Percentiles rank a stretch among this genome's conserved stretches.
phyloP scores from a whole-genome alignment of 1,140 invertebrate species.

The Yoshiicerus persimilis region DNA sequence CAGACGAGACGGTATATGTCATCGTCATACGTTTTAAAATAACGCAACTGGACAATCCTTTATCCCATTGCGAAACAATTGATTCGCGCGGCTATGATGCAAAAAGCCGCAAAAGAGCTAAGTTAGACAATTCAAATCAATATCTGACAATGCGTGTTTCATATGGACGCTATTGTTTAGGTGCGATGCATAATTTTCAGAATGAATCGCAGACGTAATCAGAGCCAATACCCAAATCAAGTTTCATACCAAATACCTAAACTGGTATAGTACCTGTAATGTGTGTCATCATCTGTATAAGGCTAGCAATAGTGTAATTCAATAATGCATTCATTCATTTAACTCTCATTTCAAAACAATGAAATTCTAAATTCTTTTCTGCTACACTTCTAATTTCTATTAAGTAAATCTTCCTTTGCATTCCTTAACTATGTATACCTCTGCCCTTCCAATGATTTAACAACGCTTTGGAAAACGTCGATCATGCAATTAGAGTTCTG shows the following conservation, averaged over 20 bases:
- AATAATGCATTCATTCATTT: neutral
- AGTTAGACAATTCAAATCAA: conserved; percentile 4
- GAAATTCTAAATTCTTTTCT: neutral
- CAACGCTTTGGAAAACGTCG: neutral
- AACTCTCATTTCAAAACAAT: neutral
- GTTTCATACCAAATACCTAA: neutral
- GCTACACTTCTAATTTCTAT: neutral
- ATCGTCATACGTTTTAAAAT: neutral
- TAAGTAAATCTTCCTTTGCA: neutral
- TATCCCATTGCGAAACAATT: conserved; percentile 2
- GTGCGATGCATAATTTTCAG: neutral
- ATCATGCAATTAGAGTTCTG: neutral
- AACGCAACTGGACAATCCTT: conserved; percentile 10
- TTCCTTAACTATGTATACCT: neutral
- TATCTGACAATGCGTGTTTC: neutral
- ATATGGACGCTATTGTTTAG: neutral
- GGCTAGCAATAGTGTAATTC: neutral
- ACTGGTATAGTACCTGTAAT: neutral
- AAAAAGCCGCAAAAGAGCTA: neutral
- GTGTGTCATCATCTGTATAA: too few species aligned
- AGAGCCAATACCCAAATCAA: neutral
- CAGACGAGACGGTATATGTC: neutral
- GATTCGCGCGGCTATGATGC: neutral
- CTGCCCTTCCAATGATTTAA: neutral
- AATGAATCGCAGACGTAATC: neutral